Percentiles rank a stretch among this genome's conserved stretches.
Evolutionary conservation across 2,888 invertebrate genomes (phyloP).

Genomic region (Stenichneumon culpator): DNA sequence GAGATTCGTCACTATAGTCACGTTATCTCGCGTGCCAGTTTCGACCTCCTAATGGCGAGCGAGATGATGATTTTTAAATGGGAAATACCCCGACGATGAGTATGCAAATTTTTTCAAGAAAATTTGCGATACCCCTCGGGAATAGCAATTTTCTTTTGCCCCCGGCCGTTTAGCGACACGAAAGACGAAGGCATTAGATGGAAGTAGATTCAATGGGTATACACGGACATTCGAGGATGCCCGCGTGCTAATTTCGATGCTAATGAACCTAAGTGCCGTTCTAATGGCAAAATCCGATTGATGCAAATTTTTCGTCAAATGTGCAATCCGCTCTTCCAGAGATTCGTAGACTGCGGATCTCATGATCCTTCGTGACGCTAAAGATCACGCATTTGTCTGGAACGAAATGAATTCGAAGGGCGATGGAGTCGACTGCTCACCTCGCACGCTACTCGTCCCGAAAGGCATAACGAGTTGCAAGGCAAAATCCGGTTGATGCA

Average conservation of each 20-base stretch:
- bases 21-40: conserved; percentile 68
- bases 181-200: background rate
- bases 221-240: background rate
- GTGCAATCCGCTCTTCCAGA: conserved; percentile 2
- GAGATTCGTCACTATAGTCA: conserved; percentile 56
- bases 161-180: background rate
- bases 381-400: background rate
- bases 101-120: conserved; percentile 31
- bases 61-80: conserved; percentile 4
- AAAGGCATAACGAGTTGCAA: background rate
- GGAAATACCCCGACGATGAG: conserved; percentile 5
- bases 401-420: background rate
- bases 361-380: background rate
- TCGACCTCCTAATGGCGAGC: conserved; percentile 38
- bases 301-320: conserved; percentile 7
- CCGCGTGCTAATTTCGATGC: background rate
- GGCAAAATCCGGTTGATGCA: background rate
- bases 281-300: conserved; percentile 5
- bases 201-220: background rate
- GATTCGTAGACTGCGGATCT: background rate
- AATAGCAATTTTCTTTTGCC: background rate
- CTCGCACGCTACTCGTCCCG: background rate
- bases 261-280: background rate
- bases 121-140: conserved; percentile 16
- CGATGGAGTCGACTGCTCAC: background rate